Evolutionary conservation across 2,113 vertebrate genomes (phyloP).

Genomic region (Mionectes macconnelli): DNA sequence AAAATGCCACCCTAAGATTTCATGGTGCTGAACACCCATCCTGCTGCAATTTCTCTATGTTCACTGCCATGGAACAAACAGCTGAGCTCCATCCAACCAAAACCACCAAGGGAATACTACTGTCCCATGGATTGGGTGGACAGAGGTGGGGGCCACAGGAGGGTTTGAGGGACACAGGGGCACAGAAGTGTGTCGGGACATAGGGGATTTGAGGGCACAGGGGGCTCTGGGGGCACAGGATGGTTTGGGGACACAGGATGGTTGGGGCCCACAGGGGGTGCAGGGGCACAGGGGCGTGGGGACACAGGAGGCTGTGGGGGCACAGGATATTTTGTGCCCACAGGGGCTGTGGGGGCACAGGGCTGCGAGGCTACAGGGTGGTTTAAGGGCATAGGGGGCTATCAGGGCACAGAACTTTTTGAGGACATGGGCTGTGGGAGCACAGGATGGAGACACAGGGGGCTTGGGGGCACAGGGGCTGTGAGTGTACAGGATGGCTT

Average conservation of each 20-base stretch:
- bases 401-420: too few relatives aligned
- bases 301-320: too few relatives aligned
- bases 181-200: too few relatives aligned
- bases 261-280: background rate
- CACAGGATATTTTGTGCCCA: background rate
- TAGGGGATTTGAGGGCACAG: background rate
- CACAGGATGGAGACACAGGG: background rate
- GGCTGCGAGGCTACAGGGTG: background rate
- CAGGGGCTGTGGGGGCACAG: background rate
- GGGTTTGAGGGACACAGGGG: background rate
- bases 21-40: background rate
- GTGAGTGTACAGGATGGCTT: background rate
- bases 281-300: background rate
- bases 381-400: background rate
- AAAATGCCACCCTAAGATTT: background rate
- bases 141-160: background rate
- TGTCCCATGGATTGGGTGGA: fast-evolving
- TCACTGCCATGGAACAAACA: background rate
- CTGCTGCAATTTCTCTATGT: too few relatives aligned
- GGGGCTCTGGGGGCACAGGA: background rate
- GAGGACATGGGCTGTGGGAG: too few relatives aligned
- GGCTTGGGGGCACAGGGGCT: background rate
- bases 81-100: background rate
- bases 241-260: too few relatives aligned
- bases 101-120: background rate